phyloP scores from a whole-genome alignment of 2,113 vertebrate species.

The Macrotis lagotis region DNA sequence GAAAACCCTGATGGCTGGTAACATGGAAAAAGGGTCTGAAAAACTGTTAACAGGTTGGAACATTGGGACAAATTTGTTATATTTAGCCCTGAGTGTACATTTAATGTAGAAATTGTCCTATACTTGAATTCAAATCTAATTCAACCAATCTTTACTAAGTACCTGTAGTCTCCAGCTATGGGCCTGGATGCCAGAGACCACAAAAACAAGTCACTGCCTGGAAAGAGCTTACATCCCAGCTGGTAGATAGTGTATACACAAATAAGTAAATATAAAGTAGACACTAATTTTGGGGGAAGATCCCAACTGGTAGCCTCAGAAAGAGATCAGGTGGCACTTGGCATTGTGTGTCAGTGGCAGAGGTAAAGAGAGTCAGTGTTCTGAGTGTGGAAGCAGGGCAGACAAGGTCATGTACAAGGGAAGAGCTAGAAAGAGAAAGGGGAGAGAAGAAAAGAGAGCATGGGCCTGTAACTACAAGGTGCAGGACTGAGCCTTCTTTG shows the following conservation, averaged over 20 bases:
- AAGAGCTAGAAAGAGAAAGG: background rate
- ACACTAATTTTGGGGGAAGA: background rate
- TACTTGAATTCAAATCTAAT: background rate
- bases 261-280: background rate
- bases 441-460: too few species aligned
- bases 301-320: too few species aligned
- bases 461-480: background rate
- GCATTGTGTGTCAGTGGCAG: too few species aligned
- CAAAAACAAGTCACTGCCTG: background rate
- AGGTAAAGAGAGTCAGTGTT: too few species aligned
- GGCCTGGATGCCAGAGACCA: background rate
- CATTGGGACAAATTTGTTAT: background rate
- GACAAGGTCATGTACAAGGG: background rate
- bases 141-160: background rate
- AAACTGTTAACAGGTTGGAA: background rate
- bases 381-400: too few species aligned
- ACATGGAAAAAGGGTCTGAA: background rate
- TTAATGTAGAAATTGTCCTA: too few species aligned
- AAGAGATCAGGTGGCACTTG: too few species aligned
- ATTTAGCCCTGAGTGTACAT: too few species aligned
- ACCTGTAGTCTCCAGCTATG: background rate
- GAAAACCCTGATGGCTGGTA: background rate
- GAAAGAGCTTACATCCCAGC: background rate
- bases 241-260: background rate
- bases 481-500: background rate